Evolutionary conservation across 2,113 vertebrate species (phyloP).

Genomic region (Istiophorus platypterus): DNA sequence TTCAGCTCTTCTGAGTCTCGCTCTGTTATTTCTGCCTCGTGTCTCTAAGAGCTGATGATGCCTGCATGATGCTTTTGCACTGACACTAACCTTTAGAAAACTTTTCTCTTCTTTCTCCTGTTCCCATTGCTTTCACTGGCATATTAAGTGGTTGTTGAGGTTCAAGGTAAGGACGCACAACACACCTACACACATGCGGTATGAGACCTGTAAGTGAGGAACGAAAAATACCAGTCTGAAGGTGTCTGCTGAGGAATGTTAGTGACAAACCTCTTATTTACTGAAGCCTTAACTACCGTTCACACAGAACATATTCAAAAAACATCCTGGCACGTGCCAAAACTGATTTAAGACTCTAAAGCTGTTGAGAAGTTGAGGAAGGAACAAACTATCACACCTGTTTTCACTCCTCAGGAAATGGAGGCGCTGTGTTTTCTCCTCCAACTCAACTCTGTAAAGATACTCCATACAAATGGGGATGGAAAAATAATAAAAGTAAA

Average conservation of each 20-base stretch:
- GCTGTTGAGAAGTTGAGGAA: too few relatives aligned
- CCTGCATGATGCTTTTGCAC: conserved; percentile 31
- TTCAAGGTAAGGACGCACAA: conserved; percentile 93
- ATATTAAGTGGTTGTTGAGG: conserved; percentile 98
- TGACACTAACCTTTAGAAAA: conserved; percentile 88
- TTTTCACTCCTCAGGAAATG: too few relatives aligned
- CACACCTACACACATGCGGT: conserved; percentile 11
- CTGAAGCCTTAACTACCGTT: too few relatives aligned
- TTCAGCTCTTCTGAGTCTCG: not conserved
- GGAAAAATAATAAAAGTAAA: too few relatives aligned
- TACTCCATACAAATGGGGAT: too few relatives aligned
- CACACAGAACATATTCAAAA: too few relatives aligned
- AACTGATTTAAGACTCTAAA: too few relatives aligned
- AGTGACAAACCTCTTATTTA: too few relatives aligned
- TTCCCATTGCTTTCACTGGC: conserved; percentile 86
- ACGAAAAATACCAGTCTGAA: not conserved
- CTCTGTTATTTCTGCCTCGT: conserved; percentile 6
- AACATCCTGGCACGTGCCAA: too few relatives aligned
- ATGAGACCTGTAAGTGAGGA: not conserved
- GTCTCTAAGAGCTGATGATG: conserved; percentile 22
- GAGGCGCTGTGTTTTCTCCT: too few relatives aligned
- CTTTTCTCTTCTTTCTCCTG: conserved; percentile 88
- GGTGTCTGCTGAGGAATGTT: not conserved
- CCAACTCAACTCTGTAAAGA: too few relatives aligned
- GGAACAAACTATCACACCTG: too few relatives aligned